Percentiles rank a stretch among this genome's conserved stretches.
phyloP scores from a whole-genome alignment of 2,888 invertebrate genomes.

The Temnothorax unifasciatus region DNA sequence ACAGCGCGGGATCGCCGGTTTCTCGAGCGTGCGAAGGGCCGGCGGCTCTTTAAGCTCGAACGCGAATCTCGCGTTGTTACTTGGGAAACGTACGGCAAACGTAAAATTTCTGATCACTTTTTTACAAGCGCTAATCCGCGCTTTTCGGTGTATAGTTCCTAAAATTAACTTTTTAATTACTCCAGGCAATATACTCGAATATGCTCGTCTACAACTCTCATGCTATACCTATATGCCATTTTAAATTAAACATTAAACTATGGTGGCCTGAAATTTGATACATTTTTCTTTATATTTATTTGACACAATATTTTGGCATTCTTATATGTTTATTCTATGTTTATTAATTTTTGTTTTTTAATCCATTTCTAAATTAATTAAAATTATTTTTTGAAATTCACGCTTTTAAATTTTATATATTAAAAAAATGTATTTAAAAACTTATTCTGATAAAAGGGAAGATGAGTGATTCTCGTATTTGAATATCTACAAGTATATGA shows the following conservation, averaged over 20 bases:
- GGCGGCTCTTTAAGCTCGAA: neutral
- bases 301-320: neutral
- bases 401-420: neutral
- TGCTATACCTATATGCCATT: neutral
- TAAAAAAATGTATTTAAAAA: neutral
- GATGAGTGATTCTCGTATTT: slow-evolving; percentile 70
- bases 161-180: slow-evolving; percentile 16
- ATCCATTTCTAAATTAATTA: neutral
- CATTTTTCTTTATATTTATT: neutral
- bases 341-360: neutral
- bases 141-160: neutral
- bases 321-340: neutral
- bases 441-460: neutral
- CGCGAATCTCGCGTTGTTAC: slow-evolving; percentile 19
- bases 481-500: slow-evolving; percentile 66
- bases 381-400: neutral
- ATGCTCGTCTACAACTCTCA: neutral
- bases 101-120: neutral
- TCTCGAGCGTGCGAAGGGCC: neutral
- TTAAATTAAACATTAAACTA: neutral
- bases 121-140: slow-evolving; percentile 1
- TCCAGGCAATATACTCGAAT: neutral
- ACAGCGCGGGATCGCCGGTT: slow-evolving; percentile 3
- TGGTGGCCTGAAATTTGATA: neutral
- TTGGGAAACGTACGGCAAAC: neutral